phyloP scores from a whole-genome alignment of 2,797 vertebrate genomes.

The Sparidentex hasta region DNA sequence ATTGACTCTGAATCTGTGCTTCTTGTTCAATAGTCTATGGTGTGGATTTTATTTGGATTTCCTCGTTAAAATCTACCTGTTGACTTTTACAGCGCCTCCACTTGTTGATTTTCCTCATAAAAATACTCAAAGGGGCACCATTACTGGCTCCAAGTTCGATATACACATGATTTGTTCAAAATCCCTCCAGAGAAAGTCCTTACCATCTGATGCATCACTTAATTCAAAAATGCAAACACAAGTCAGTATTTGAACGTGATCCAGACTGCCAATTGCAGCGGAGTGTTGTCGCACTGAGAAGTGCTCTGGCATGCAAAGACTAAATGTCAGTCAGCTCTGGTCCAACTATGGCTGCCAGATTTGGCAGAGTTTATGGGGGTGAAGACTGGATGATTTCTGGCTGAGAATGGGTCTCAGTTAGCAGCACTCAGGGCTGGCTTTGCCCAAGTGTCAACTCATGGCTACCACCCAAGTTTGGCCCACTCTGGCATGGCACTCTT shows the following conservation, averaged over 20 bases:
- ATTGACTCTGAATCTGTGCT: neutral
- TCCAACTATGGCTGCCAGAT: constrained; percentile 38
- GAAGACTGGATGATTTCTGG: constrained; percentile 23
- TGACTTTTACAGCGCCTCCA: constrained; percentile 1
- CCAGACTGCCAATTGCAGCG: constrained; percentile 58
- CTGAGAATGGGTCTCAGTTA: constrained; percentile 39
- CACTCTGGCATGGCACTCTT: constrained; percentile 46
- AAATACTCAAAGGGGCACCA: neutral
- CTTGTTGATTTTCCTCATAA: neutral
- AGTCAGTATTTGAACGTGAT: constrained; percentile 44
- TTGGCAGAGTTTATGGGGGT: constrained; percentile 34
- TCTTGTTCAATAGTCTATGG: neutral
- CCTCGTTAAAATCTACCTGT: neutral
- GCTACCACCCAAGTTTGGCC: constrained; percentile 33
- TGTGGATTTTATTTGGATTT: neutral
- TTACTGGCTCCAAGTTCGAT: constrained; percentile 12
- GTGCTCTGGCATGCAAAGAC: constrained; percentile 36
- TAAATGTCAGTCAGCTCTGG: constrained; percentile 42
- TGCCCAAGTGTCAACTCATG: constrained; percentile 39
- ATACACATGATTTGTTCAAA: constrained; percentile 31
- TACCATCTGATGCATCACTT: constrained; percentile 50
- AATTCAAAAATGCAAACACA: constrained; percentile 51
- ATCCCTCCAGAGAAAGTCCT: constrained; percentile 25
- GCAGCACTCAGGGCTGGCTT: constrained; percentile 43
- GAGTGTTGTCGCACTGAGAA: constrained; percentile 41